Evolutionary conservation across 1,140 invertebrate species (phyloP).

Genomic region (Drosophila sucinea): DNA sequence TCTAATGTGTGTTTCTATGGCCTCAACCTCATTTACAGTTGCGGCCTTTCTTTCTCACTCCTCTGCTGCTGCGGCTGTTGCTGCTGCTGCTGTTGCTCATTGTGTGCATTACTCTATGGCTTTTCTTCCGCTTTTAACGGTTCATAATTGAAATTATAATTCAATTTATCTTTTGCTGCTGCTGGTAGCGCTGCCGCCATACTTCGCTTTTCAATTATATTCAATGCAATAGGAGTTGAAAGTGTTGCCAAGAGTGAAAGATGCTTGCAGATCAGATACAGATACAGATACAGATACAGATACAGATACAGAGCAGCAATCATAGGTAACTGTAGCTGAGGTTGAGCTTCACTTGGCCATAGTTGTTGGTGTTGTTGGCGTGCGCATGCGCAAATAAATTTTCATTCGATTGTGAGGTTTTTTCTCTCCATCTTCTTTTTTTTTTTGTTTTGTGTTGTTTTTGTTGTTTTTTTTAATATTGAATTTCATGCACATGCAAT

Average conservation of each 20-base stretch:
- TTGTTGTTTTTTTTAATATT: constrained; percentile 40
- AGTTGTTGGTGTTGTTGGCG: constrained; percentile 34
- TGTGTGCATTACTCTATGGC: constrained; percentile 42
- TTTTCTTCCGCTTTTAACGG: constrained; percentile 80
- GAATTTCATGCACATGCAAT: constrained; percentile 48
- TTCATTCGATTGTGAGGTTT: constrained; percentile 54
- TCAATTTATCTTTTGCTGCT: constrained; percentile 58
- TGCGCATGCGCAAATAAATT: constrained; percentile 68
- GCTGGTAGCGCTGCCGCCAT: constrained; percentile 36
- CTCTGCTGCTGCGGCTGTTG: background rate
- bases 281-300: constrained; percentile 49
- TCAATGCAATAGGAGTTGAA: constrained; percentile 64
- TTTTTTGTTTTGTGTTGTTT: constrained; percentile 19
- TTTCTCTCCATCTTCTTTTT: constrained; percentile 9
- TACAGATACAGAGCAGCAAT: constrained; percentile 28
- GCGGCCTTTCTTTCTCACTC: constrained; percentile 51
- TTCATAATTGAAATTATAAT: constrained; percentile 81
- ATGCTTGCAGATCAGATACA: constrained; percentile 48
- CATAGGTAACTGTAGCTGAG: constrained; percentile 21
- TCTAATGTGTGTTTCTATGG: constrained; percentile 21
- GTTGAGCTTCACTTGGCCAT: constrained; percentile 1
- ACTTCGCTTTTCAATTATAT: constrained; percentile 76
- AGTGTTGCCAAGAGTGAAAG: constrained; percentile 37
- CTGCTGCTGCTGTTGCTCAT: background rate
- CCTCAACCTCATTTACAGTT: constrained; percentile 77